Base-by-base conservation (phyloP, 1,140 invertebrate species). In the Drosophila trapezifrons region DNA sequence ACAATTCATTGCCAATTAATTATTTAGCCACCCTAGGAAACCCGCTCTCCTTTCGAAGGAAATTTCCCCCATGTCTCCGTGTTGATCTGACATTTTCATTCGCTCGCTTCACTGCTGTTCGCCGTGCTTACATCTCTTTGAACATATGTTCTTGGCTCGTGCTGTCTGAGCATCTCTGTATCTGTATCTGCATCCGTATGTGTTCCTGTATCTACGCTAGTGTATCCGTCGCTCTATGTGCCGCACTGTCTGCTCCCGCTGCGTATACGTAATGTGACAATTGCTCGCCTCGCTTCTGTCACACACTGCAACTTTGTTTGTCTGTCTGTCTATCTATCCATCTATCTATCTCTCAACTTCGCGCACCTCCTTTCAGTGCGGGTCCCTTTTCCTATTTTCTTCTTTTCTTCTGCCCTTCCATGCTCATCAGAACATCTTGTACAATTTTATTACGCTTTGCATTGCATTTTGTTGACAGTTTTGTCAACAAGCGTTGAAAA, bases 401-500 rank as follows among this genome's bases (percentile, higher is more conserved):
- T n/a, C 62, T 15, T 32, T 29, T n/a, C 56, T 29, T 6, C 32
- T 20, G 25, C 47, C 37, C 17, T 58, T 51, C 20, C 54, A 37
- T 40, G 20, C 35, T 35, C 29, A 63, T 60, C 42, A 35, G 60
- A 62, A 80, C 84, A 80, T 66, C 80, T 74, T 87, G 84, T 86
- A 87, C 84, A 87, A 87, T 87, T 87, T 87, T 87, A 87, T 89
- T 87, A 89, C 84, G 84, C 84, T 89, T 84, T 89, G 84, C 84
- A 80, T 78, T 89, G 79, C 82, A 87, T 89, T 90, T 90, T 87
- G 87, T 90, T 90, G 87, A 90, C 87, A 90, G 87, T 90, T 90
- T 90, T 90, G 87, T 90, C 87, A 90, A 90, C 87, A 90, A 90
- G 87, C 87, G 87, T 90, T 90, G 83, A 90, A 90, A 90, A 90